These are phyloP conservation scores for Chaetops frenatus DNA, from an alignment of 2,113 vertebrate species.

Conservation along the genomic window DNA sequence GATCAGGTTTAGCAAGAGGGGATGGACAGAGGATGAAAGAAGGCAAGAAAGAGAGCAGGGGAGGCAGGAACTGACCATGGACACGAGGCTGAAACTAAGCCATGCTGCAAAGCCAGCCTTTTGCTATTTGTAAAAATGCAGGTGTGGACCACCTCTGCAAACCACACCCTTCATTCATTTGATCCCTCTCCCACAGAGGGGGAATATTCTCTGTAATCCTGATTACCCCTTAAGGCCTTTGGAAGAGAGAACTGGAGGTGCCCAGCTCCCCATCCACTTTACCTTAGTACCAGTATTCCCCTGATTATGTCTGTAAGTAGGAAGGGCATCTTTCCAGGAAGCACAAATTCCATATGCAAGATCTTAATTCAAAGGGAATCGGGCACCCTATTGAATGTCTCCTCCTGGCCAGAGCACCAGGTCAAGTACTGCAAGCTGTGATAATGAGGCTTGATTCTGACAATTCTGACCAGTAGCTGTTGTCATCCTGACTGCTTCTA, in stretches of 20 bases:
- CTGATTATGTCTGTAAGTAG: neutral
- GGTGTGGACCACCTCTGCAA: neutral
- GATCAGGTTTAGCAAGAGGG: neutral
- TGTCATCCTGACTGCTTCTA: slow-evolving; percentile 48
- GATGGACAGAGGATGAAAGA: neutral
- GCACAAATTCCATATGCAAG: neutral
- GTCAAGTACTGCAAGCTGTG: slow-evolving; percentile 60
- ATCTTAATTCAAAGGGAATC: slow-evolving; percentile 37
- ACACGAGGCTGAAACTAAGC: neutral
- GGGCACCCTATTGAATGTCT: slow-evolving; percentile 37
- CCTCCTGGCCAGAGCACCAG: slow-evolving; percentile 47
- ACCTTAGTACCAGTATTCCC: neutral
- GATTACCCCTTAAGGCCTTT: neutral
- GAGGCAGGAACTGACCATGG: neutral
- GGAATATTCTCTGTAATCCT: neutral
- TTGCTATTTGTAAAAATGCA: neutral
- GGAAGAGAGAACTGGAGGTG: neutral
- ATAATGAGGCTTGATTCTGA: slow-evolving; percentile 45
- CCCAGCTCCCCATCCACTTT: neutral
- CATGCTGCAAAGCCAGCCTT: neutral
- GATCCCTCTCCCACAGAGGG: neutral
- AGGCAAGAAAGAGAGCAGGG: neutral
- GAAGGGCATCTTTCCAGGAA: neutral
- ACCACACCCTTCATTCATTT: neutral
- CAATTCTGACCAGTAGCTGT: slow-evolving; percentile 53